A percentile compares a stretch with the other conserved stretches of the same genome.
These are phyloP conservation scores for Ceratina australensis DNA, from an alignment of 1,140 invertebrate species.

Conservation along the genomic window DNA sequence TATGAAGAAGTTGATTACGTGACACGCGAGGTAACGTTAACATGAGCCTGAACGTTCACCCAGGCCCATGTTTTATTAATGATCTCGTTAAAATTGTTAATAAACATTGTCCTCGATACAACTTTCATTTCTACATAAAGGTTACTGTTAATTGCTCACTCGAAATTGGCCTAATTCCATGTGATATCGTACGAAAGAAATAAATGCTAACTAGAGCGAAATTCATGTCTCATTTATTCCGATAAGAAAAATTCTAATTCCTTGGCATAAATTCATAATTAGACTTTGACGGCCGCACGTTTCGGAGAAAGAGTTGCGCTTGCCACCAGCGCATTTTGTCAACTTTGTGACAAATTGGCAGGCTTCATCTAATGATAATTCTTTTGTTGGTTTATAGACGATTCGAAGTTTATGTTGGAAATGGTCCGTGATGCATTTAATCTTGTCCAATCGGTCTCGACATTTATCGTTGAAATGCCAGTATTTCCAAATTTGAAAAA, in stretches of 20 bases:
- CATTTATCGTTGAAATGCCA: too few species aligned
- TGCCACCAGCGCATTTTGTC: too few species aligned
- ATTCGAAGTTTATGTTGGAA: too few species aligned
- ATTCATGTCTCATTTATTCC: background rate
- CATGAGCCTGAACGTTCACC: background rate
- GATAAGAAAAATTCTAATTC: background rate
- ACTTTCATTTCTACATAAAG: conserved; percentile 13
- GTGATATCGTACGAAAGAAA: background rate
- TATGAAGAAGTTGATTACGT: conserved; percentile 6
- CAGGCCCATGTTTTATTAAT: conserved; percentile 12
- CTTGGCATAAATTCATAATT: too few species aligned
- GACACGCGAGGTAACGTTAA: conserved; percentile 20
- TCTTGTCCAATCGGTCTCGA: too few species aligned
- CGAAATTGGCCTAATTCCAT: background rate
- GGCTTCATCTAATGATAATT: too few species aligned
- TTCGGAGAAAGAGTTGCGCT: too few species aligned
- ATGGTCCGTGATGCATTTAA: too few species aligned
- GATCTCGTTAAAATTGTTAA: conserved; percentile 21
- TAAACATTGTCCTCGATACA: conserved; percentile 3
- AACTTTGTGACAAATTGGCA: too few species aligned
- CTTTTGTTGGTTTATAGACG: too few species aligned
- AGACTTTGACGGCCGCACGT: too few species aligned
- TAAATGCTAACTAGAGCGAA: background rate
- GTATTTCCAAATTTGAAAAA: too few species aligned
- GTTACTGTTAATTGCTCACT: conserved; percentile 15